Evolutionary conservation across 35 echinoderm and acorn worm genomes (phyloP).

Genomic region (Holothuria glaberrima): DNA sequence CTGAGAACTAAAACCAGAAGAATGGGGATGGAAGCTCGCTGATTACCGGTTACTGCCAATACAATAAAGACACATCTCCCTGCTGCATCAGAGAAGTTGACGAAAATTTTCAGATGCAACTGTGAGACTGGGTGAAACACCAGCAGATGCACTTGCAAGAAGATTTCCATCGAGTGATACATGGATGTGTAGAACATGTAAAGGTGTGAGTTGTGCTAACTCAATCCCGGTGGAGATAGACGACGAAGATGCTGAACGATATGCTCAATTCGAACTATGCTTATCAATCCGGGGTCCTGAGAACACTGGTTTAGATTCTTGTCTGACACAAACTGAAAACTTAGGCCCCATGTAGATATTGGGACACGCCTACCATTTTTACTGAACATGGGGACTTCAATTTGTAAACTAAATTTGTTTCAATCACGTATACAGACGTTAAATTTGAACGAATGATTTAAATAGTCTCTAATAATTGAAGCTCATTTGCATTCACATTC

Average conservation of each 20-base stretch:
- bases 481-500: background rate
- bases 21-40: conserved; percentile 60
- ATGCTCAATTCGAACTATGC: background rate
- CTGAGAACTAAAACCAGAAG: conserved; percentile 26
- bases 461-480: background rate
- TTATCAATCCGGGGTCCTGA: background rate
- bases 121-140: conserved; percentile 65
- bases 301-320: too few relatives aligned
- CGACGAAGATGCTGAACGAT: background rate
- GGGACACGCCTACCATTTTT: too few relatives aligned
- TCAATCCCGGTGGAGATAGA: conserved; percentile 18
- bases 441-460: background rate
- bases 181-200: conserved; percentile 45
- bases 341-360: too few relatives aligned
- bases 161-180: conserved; percentile 60
- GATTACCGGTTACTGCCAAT: background rate
- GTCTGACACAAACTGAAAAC: too few relatives aligned
- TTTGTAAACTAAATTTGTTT: background rate
- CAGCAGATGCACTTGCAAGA: conserved; percentile 68
- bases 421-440: background rate
- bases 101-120: conserved; percentile 44
- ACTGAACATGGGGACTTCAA: too few relatives aligned
- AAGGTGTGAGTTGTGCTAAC: conserved; percentile 48
- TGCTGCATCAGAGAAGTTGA: conserved; percentile 46
- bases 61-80: conserved; percentile 45